Evolutionary conservation across 1,140 invertebrate species (phyloP).

Genomic region (Danaus plexippus): DNA sequence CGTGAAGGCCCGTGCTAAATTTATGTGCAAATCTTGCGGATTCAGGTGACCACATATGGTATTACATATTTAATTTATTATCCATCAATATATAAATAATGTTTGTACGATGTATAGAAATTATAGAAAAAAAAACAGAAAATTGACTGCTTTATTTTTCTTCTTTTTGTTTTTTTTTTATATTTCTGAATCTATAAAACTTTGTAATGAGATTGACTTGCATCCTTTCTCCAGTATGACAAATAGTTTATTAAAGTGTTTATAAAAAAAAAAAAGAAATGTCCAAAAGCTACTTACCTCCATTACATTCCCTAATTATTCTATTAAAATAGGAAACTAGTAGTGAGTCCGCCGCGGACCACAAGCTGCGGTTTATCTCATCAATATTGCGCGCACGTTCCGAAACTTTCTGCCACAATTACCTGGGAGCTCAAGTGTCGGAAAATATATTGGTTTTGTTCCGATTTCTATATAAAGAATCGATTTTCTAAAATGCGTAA

Average conservation of each 20-base stretch:
- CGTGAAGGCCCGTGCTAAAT: constrained; percentile 48
- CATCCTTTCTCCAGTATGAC: neutral
- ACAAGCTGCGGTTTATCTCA: constrained; percentile 40
- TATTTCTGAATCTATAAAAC: no score
- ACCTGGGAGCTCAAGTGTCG: constrained; percentile 68
- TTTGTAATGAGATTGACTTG: no score
- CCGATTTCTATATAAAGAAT: constrained; percentile 44
- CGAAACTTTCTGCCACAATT: constrained; percentile 69
- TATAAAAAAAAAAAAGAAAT: neutral
- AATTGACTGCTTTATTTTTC: no score
- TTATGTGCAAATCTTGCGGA: constrained; percentile 26
- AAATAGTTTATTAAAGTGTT: constrained; percentile 2
- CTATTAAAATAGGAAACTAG: no score
- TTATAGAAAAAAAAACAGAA: no score
- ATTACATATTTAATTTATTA: neutral
- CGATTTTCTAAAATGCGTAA: constrained; percentile 25
- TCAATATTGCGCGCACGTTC: constrained; percentile 65
- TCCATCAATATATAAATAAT: no score
- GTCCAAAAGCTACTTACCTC: neutral
- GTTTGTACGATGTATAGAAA: no score
- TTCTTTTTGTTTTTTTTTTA: no score
- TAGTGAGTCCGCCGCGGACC: constrained; percentile 28
- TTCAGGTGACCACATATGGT: constrained; percentile 19
- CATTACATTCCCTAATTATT: no score
- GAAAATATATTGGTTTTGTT: constrained; percentile 68